A percentile compares a stretch with the other conserved stretches of the same genome.
phyloP scores from a whole-genome alignment of 2,113 vertebrate genomes.

The Pomatorhinus ruficollis region DNA sequence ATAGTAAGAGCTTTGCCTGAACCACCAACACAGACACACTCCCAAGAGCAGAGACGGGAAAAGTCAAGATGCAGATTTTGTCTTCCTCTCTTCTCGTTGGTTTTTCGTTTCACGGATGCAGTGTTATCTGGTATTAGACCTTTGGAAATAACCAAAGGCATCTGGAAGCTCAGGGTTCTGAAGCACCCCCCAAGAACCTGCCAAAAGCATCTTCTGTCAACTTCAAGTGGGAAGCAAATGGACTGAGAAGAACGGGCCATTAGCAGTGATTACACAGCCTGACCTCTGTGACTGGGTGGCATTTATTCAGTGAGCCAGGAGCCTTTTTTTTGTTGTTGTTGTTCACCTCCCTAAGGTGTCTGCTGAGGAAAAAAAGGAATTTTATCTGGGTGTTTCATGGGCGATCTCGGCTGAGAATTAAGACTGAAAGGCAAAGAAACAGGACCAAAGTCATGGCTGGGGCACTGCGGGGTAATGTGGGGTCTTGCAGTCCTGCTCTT shows the following conservation, averaged over 20 bases:
- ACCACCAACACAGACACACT: neutral
- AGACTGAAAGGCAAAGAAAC: neutral
- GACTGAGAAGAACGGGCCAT: neutral
- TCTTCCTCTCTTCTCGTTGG: neutral
- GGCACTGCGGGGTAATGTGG: fast-evolving
- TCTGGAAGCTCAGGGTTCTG: neutral
- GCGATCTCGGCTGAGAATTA: neutral
- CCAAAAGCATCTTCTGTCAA: neutral
- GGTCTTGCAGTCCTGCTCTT: neutral
- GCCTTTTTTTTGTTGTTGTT: neutral
- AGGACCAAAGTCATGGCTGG: neutral
- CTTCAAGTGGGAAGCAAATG: neutral
- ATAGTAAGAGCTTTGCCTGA: neutral
- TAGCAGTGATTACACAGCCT: neutral
- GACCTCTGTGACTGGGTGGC: neutral
- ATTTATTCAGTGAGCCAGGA: neutral
- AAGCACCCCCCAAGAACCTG: neutral
- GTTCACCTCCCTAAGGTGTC: neutral
- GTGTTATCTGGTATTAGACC: neutral
- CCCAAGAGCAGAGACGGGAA: neutral
- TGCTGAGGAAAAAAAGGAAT: neutral
- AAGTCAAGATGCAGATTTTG: neutral
- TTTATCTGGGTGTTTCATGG: neutral
- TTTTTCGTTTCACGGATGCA: neutral
- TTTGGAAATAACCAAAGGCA: neutral